Conservation (phyloP, 2,797 vertebrate genomes). For the Pipistrellus pygmaeus region DNA sequence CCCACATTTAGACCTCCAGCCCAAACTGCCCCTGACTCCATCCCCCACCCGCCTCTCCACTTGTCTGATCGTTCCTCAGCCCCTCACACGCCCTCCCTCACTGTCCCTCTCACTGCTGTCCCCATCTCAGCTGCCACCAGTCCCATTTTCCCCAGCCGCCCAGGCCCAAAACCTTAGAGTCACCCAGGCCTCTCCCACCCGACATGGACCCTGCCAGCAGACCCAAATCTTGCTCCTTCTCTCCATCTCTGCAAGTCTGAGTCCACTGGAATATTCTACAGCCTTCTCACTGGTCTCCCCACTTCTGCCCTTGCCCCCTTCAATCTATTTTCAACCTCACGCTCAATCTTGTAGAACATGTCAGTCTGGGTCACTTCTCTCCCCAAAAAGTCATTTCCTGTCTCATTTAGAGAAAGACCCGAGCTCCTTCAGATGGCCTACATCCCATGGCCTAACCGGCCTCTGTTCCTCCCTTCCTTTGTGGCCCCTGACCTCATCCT, state of each 20-base stretch:
- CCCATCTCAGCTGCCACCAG: too few relatives aligned
- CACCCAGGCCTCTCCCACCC: background rate
- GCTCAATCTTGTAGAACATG: background rate
- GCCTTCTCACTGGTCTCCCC: background rate
- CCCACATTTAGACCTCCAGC: background rate
- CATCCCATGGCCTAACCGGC: background rate
- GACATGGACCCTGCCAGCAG: background rate
- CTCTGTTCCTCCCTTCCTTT: background rate
- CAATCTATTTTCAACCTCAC: background rate
- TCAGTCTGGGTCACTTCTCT: background rate
- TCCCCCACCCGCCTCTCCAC: background rate
- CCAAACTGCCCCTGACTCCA: background rate
- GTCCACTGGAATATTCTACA: background rate
- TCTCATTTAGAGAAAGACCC: background rate
- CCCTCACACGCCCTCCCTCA: background rate
- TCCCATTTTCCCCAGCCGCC: background rate
- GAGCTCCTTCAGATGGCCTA: background rate
- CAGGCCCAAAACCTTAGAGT: background rate
- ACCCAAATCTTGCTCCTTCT: background rate
- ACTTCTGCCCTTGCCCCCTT: background rate
- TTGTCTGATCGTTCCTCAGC: accelerated
- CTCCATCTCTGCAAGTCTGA: background rate
- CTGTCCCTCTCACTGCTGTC: background rate
- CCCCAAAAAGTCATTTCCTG: background rate
- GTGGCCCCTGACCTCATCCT: background rate